Base-by-base conservation (phyloP, 2,888 invertebrate species). In the Saturnia pavonia region DNA sequence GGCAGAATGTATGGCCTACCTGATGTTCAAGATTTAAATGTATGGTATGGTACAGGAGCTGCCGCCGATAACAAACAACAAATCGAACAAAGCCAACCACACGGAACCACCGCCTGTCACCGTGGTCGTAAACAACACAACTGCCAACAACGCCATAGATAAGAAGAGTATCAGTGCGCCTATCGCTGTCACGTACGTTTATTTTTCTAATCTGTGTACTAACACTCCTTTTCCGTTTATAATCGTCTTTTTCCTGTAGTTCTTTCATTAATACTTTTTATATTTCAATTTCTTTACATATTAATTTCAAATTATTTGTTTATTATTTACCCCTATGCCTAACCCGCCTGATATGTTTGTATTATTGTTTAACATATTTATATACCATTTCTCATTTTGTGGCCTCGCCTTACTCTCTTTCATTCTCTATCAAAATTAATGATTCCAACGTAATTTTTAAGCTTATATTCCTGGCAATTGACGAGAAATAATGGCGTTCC, bases 141-240 rank as follows among this genome's bases (percentile, higher is more conserved):
- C 86, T 72, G 82, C 89, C 27, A 90, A 88, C 79, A 91, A 91
- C 73, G 89, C 91, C 74, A 92, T 93, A 75, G 93, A 94, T 79
- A 94, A 94, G 86, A 94, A 93, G 78, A 91, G 80, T 67, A 94
- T 93, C 73, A 94, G 94, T 77, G 93, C 94, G 25, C 94, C 94
- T n/a, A 92, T 94, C 14, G 91, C 94, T 75, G 94, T 93, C 79
- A 94, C 94, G 94, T 94, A 70, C 90, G 92, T 90, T 66, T 34
- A 14, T 9, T 16, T 63, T 34, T 69, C 19, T 51, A 67, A 25
- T 60, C 14, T 60, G 14, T 60, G 25, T 14, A 60, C 27, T 27
- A 27, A 14, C 34, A 34, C 34, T 34, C 34, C 34, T 14, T 25
- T 60, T 34, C 34, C 34, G 3, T 25, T 60, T 27, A 27, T 27